Percentiles rank a stretch among this genome's conserved stretches.
phyloP scores from a whole-genome alignment of 2,113 vertebrate genomes.

The Benitochromis conjunctus region DNA sequence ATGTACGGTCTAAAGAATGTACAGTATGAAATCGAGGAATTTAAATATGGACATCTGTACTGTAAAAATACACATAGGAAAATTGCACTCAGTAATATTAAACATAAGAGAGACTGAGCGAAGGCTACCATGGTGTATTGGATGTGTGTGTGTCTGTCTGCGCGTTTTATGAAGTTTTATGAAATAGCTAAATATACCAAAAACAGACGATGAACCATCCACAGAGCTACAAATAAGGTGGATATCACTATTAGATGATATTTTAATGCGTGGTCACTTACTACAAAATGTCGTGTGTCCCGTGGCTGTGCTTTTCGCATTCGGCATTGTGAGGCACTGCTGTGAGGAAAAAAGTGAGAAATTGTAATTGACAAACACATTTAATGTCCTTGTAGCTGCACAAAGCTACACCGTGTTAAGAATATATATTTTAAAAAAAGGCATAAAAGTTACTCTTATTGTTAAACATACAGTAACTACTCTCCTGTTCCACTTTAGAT shows the following conservation, averaged over 20 bases:
- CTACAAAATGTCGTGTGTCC: background rate
- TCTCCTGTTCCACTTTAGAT: background rate
- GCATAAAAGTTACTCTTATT: background rate
- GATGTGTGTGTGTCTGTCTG: background rate
- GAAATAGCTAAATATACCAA: no score
- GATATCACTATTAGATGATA: background rate
- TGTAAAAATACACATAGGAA: background rate
- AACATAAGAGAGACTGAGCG: background rate
- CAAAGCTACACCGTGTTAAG: background rate
- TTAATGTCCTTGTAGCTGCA: background rate
- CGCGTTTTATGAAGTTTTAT: no score
- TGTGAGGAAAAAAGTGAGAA: background rate
- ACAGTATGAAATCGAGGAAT: background rate
- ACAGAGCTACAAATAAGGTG: no score
- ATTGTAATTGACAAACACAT: background rate
- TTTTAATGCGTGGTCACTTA: background rate
- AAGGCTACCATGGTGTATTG: background rate
- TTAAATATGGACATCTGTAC: background rate
- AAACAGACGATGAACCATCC: no score
- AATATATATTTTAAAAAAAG: background rate
- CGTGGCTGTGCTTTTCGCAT: accelerated
- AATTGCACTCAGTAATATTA: background rate
- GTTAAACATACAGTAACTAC: accelerated
- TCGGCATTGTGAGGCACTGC: accelerated
- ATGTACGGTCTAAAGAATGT: no score